These are phyloP conservation scores for Muscicapa striata DNA, from an alignment of 2,797 vertebrate genomes.

Conservation along the genomic window DNA sequence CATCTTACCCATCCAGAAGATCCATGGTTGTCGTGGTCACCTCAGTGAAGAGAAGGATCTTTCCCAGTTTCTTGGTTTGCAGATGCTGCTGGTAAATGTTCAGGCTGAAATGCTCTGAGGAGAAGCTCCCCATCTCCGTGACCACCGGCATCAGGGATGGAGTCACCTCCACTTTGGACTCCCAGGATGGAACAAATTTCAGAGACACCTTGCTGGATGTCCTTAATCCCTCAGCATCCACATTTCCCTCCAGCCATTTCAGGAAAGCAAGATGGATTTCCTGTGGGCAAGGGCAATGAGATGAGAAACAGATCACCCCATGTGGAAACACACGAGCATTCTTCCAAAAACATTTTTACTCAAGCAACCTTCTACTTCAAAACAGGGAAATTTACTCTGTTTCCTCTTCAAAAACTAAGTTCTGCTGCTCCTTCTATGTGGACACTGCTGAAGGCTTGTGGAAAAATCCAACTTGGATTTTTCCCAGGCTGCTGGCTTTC, in stretches of 20 bases:
- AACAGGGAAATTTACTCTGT: fast-evolving
- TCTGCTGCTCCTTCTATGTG: background rate
- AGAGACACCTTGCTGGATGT: conserved; percentile 77
- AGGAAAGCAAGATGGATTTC: conserved; percentile 72
- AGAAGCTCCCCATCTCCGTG: conserved; percentile 70
- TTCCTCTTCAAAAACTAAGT: background rate
- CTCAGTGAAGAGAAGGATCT: conserved; percentile 85
- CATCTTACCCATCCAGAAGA: conserved; percentile 89
- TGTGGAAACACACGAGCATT: background rate
- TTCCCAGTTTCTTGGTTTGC: conserved; percentile 82
- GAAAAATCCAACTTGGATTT: no score
- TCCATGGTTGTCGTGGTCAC: conserved; percentile 88
- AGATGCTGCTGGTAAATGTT: conserved; percentile 83
- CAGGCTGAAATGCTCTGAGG: conserved; percentile 81
- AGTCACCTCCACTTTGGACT: conserved; percentile 40
- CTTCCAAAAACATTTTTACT: background rate
- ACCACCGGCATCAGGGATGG: conserved; percentile 78
- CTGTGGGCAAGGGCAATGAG: conserved; percentile 43
- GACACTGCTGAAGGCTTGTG: no score
- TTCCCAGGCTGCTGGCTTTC: no score
- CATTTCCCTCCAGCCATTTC: conserved; percentile 77
- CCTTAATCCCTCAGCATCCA: conserved; percentile 73
- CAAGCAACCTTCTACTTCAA: background rate
- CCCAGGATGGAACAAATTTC: conserved; percentile 66
- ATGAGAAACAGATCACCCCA: background rate